Conservation (phyloP, 2,113 vertebrate genomes). For the Spea multiplicata region DNA sequence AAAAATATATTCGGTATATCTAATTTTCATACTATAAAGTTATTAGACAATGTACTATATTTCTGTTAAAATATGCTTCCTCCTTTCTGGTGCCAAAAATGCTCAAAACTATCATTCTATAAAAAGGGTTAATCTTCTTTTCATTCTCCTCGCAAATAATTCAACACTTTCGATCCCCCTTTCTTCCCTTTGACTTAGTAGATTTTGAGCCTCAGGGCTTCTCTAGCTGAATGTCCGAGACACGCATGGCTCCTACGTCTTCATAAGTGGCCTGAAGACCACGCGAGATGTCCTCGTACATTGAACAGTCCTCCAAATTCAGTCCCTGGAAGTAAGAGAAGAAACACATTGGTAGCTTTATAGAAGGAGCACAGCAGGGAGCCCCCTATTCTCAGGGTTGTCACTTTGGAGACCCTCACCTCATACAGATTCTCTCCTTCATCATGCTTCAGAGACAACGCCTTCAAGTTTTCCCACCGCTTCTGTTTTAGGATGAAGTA, state of each 20-base stretch:
- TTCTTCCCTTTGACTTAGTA: no score
- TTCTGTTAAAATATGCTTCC: no score
- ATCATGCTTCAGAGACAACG: background rate
- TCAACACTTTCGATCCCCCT: no score
- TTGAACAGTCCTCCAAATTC: constrained; percentile 63
- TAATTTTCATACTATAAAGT: no score
- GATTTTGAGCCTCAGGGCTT: constrained; percentile 50
- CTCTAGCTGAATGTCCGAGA: constrained; percentile 59
- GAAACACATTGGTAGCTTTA: no score
- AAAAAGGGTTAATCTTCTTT: no score
- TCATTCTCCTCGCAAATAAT: no score
- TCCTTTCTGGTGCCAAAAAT: no score
- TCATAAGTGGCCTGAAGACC: constrained; percentile 66
- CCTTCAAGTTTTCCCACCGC: constrained; percentile 23
- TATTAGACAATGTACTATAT: no score
- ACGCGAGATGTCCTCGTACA: constrained; percentile 66
- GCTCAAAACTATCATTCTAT: no score
- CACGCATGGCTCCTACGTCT: constrained; percentile 60
- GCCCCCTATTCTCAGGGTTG: background rate
- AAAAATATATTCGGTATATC: no score
- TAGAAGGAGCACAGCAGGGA: no score
- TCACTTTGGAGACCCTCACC: background rate
- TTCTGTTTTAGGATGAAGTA: background rate
- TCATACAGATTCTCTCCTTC: constrained; percentile 42
- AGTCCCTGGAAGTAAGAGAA: constrained; percentile 52